A percentile compares a stretch with the other conserved stretches of the same genome.
phyloP scores from a whole-genome alignment of 1,140 invertebrate genomes.

The Cydia splendana region DNA sequence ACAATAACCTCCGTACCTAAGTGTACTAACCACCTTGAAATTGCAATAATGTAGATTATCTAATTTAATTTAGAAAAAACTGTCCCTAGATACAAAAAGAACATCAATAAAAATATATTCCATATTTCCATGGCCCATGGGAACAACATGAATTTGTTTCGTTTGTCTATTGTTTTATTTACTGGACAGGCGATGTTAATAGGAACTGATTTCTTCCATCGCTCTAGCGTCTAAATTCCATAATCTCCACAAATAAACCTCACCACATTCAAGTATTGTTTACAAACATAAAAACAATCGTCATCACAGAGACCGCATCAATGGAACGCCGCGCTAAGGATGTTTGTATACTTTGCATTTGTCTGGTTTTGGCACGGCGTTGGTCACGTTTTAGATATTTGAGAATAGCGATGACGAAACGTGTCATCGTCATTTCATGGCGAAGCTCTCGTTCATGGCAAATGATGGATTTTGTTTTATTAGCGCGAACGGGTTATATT shows the following conservation, averaged over 20 bases:
- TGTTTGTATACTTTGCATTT: slow-evolving; percentile 35
- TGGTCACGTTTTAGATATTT: slow-evolving; percentile 31
- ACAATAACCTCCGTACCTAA: too few species aligned
- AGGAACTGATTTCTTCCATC: neutral
- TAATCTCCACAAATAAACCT: slow-evolving; percentile 32
- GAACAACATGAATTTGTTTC: too few species aligned
- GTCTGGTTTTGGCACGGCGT: slow-evolving; percentile 36
- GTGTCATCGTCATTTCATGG: slow-evolving; percentile 32
- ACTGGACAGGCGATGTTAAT: neutral
- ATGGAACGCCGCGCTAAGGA: slow-evolving; percentile 32
- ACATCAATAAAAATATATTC: too few species aligned
- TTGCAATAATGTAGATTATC: too few species aligned
- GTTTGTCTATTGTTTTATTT: neutral
- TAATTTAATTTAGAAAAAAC: too few species aligned
- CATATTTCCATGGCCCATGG: too few species aligned
- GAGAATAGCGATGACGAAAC: slow-evolving; percentile 42
- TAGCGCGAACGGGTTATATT: slow-evolving; percentile 7
- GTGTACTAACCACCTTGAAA: too few species aligned
- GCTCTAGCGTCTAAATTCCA: slow-evolving; percentile 24
- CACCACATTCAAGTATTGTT: slow-evolving; percentile 32
- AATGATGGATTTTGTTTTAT: slow-evolving; percentile 31
- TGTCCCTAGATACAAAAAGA: too few species aligned
- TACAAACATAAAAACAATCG: slow-evolving; percentile 35
- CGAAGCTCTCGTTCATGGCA: neutral
- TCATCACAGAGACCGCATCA: slow-evolving; percentile 35